Evolutionary conservation across 2,888 invertebrate species (phyloP).

Genomic region (Nemoura dubitans): DNA sequence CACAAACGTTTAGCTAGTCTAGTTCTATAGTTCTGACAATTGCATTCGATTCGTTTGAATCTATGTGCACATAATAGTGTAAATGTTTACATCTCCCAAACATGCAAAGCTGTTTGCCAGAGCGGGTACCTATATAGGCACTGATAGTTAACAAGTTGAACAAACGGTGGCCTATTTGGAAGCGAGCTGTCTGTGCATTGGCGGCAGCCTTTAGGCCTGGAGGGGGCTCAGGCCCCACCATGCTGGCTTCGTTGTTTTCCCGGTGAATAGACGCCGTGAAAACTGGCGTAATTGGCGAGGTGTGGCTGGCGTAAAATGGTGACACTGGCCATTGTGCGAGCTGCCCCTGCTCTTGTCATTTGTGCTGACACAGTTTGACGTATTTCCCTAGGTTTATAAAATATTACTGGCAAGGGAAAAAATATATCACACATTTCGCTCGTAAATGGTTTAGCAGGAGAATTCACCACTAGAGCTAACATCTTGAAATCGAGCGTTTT

Average conservation of each 20-base stretch:
- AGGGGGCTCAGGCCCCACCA: no score
- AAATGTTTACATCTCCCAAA: background rate
- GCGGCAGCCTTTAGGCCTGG: no score
- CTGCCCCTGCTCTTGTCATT: background rate
- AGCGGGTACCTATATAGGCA: background rate
- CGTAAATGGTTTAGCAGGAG: background rate
- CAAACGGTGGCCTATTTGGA: background rate
- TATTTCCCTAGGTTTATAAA: background rate
- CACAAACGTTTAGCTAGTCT: background rate
- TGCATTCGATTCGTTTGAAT: background rate
- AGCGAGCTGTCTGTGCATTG: no score
- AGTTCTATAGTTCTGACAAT: background rate
- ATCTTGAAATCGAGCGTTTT: background rate
- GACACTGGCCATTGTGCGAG: background rate
- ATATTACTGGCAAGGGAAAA: background rate
- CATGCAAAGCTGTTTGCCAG: background rate
- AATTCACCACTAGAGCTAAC: background rate
- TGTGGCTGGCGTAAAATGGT: no score
- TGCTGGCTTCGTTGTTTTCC: background rate
- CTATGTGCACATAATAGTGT: background rate
- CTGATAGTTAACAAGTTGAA: background rate
- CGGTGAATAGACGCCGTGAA: background rate
- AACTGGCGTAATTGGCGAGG: background rate
- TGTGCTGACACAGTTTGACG: background rate
- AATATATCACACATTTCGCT: background rate